These are phyloP conservation scores for Archivesica marissinica DNA, from an alignment of 1,140 invertebrate genomes.

Conservation along the genomic window DNA sequence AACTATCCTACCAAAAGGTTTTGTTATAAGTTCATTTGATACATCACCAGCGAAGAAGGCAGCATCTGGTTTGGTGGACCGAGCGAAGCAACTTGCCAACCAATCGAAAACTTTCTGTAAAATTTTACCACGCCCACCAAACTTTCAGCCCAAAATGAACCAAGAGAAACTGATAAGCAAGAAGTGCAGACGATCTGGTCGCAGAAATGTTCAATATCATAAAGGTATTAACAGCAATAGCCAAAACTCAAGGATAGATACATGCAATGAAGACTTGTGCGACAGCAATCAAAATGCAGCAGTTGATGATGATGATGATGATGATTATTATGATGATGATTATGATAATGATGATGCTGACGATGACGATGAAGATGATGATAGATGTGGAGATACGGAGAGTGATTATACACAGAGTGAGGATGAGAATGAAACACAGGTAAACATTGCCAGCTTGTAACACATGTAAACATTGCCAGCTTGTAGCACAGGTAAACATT, in stretches of 20 bases:
- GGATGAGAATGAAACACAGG: conserved; percentile 64
- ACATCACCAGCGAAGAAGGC: conserved; percentile 78
- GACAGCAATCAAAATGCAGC: background rate
- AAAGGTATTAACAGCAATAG: background rate
- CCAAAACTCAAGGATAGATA: background rate
- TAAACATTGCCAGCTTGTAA: no score
- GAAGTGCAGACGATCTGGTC: background rate
- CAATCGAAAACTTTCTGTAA: conserved; percentile 43
- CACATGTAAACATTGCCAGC: no score
- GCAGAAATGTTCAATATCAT: background rate
- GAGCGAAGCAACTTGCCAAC: conserved; percentile 62
- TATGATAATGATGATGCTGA: background rate
- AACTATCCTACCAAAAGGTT: conserved; percentile 78
- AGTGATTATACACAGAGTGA: conserved; percentile 74
- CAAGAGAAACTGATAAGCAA: background rate
- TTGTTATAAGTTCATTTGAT: conserved; percentile 70
- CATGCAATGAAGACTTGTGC: background rate
- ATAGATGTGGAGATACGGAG: conserved; percentile 63
- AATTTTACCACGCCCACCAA: conserved; percentile 59
- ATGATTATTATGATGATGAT: background rate
- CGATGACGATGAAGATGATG: conserved; percentile 7
- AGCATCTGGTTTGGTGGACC: conserved; percentile 71
- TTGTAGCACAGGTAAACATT: no score
- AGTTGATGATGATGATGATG: background rate
- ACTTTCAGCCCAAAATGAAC: background rate